Percentiles rank a stretch among this genome's conserved stretches.
phyloP scores from a whole-genome alignment of 2,113 vertebrate genomes.

The Vicugna pacos region DNA sequence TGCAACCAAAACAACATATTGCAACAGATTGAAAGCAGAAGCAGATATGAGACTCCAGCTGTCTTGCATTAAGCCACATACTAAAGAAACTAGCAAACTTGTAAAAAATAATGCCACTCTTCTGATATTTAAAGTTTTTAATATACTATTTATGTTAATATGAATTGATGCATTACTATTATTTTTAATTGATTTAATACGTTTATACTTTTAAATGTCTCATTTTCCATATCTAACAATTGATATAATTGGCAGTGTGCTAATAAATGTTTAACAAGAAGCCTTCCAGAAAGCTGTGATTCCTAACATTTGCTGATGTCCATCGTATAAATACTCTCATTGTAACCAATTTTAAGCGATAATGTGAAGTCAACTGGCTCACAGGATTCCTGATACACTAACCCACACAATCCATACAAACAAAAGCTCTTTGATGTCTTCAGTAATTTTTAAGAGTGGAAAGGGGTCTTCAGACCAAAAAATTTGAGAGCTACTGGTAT shows the following conservation, averaged over 20 bases:
- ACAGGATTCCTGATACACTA: neutral
- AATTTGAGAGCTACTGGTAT: neutral
- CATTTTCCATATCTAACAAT: constrained; percentile 54
- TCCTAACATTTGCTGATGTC: constrained; percentile 33
- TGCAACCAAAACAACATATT: constrained; percentile 70
- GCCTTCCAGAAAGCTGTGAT: constrained; percentile 28
- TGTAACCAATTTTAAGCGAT: constrained; percentile 20
- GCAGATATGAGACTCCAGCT: constrained; percentile 63
- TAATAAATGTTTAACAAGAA: constrained; percentile 44
- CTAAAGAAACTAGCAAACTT: constrained; percentile 68
- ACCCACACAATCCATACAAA: neutral
- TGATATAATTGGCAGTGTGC: neutral
- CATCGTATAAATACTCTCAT: constrained; percentile 3
- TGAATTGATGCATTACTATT: constrained; percentile 31
- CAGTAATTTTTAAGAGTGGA: neutral
- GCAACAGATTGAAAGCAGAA: constrained; percentile 63
- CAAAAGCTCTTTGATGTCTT: neutral
- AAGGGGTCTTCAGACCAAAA: neutral
- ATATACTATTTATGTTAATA: neutral
- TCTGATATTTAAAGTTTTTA: constrained; percentile 64
- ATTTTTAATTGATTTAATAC: constrained; percentile 57
- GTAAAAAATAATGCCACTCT: constrained; percentile 59
- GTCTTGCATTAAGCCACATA: constrained; percentile 62
- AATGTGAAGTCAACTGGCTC: constrained; percentile 14
- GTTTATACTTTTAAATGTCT: constrained; percentile 1